These are phyloP conservation scores for Corvus cornix DNA, from an alignment of 2,113 vertebrate species.

Conservation along the genomic window DNA sequence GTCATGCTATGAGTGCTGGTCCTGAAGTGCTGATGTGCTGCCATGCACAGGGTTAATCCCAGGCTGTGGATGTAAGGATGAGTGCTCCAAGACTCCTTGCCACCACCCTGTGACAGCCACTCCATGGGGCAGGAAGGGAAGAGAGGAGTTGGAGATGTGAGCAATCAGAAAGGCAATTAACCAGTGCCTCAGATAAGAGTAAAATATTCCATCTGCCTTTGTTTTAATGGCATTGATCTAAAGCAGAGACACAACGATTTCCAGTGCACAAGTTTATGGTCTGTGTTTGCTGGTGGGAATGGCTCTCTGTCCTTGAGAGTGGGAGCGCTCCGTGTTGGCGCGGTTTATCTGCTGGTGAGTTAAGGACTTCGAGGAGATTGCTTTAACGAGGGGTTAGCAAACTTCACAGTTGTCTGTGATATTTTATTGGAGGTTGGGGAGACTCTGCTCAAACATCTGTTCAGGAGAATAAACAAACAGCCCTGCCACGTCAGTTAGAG, in stretches of 20 bases:
- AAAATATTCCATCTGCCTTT: constrained; percentile 16
- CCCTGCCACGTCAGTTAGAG: constrained; percentile 17
- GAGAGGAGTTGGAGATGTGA: not conserved
- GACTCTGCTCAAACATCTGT: constrained; percentile 60
- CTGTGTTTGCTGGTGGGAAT: not conserved
- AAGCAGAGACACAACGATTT: not conserved
- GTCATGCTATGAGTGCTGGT: fast-evolving
- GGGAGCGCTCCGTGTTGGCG: not conserved
- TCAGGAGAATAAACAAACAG: constrained; percentile 57
- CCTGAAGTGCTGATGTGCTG: not conserved
- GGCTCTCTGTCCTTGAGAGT: not conserved
- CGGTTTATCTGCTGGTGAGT: constrained; percentile 49
- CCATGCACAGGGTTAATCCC: not conserved
- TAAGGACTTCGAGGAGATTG: constrained; percentile 41
- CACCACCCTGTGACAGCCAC: not conserved
- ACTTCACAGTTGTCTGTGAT: constrained; percentile 65
- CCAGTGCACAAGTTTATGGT: constrained; percentile 28
- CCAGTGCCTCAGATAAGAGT: not conserved
- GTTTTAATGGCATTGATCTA: constrained; percentile 29
- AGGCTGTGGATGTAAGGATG: not conserved
- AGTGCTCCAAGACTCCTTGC: not conserved
- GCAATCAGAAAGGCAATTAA: constrained; percentile 8
- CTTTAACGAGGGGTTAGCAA: constrained; percentile 70
- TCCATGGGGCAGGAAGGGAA: not conserved
- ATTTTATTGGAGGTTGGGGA: constrained; percentile 47